Evolutionary conservation across 2,888 invertebrate genomes (phyloP).

Genomic region (Troglohyphantes excavatus): DNA sequence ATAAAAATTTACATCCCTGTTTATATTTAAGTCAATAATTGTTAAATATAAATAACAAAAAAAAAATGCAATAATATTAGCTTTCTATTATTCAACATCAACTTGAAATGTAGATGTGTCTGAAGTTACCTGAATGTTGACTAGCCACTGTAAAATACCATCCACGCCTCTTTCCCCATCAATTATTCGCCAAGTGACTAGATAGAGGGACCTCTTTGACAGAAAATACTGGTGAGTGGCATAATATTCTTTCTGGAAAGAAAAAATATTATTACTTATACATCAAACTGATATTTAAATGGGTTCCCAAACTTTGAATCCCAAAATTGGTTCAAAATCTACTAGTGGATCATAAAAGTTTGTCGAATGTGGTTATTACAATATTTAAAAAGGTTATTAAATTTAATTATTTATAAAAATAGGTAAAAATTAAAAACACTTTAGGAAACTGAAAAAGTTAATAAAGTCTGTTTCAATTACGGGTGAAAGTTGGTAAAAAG

Average conservation of each 20-base stretch:
- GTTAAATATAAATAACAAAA: not conserved
- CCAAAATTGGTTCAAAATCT: too few relatives aligned
- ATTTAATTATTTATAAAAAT: too few relatives aligned
- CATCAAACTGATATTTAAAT: not conserved
- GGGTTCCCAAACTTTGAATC: too few relatives aligned
- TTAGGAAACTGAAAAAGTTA: too few relatives aligned
- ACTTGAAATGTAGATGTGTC: not conserved
- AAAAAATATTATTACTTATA: not conserved
- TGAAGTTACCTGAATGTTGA: slow-evolving; percentile 90
- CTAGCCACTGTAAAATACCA: slow-evolving; percentile 96
- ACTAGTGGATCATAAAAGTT: too few relatives aligned
- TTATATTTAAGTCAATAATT: not conserved
- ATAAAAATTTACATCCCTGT: not conserved
- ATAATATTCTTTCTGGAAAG: slow-evolving; percentile 91
- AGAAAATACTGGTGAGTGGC: slow-evolving; percentile 99
- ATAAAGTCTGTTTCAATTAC: too few relatives aligned
- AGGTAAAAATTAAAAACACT: too few relatives aligned
- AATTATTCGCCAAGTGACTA: slow-evolving; percentile 96
- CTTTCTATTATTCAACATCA: too few relatives aligned
- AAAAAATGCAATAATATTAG: too few relatives aligned
- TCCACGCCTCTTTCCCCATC: slow-evolving; percentile 95
- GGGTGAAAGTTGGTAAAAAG: too few relatives aligned
- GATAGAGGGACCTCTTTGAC: slow-evolving; percentile 95
- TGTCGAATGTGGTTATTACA: too few relatives aligned
- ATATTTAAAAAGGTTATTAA: too few relatives aligned